Percentiles rank a stretch among this genome's conserved stretches.
Evolutionary conservation across 2,888 invertebrate species (phyloP).

Genomic region (Bedellia somnulentella): DNA sequence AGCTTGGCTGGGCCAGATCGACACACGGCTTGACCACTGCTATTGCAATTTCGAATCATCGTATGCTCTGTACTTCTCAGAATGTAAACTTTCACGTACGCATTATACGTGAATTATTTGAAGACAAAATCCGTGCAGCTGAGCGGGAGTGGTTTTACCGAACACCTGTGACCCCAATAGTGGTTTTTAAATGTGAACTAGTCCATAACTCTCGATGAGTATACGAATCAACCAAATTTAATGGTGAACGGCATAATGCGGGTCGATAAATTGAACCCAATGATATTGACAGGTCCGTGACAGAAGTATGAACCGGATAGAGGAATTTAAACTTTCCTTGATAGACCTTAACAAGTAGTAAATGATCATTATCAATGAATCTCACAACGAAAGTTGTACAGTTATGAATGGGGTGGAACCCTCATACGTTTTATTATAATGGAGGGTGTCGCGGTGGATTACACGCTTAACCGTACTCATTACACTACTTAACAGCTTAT

Average conservation of each 20-base stretch:
- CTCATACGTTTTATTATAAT: constrained; percentile 20
- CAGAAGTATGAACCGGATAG: constrained; percentile 16
- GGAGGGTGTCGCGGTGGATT: constrained; percentile 33
- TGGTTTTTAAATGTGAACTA: too few species aligned
- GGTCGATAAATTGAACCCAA: constrained; percentile 38
- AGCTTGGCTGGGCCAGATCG: constrained; percentile 40
- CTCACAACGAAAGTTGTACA: constrained; percentile 18
- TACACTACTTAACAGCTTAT: constrained; percentile 39
- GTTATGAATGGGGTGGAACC: constrained; percentile 27
- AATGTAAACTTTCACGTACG: constrained; percentile 58
- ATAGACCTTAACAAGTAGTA: constrained; percentile 16
- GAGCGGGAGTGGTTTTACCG: constrained; percentile 45
- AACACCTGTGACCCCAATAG: constrained; percentile 52
- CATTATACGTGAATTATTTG: constrained; percentile 51
- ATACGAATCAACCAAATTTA: too few species aligned
- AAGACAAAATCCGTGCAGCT: constrained; percentile 46
- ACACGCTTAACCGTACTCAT: constrained; percentile 38
- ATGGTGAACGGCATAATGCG: constrained; percentile 41
- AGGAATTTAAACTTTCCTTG: constrained; percentile 17
- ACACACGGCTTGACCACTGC: constrained; percentile 21
- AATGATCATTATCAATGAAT: constrained; percentile 13
- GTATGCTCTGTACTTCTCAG: constrained; percentile 28
- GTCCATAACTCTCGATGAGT: too few species aligned
- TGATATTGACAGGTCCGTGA: constrained; percentile 25
- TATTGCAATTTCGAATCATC: constrained; percentile 28